Evolutionary conservation across 1,140 invertebrate genomes (phyloP).

Genomic region (Atopsyche davidsoni): DNA sequence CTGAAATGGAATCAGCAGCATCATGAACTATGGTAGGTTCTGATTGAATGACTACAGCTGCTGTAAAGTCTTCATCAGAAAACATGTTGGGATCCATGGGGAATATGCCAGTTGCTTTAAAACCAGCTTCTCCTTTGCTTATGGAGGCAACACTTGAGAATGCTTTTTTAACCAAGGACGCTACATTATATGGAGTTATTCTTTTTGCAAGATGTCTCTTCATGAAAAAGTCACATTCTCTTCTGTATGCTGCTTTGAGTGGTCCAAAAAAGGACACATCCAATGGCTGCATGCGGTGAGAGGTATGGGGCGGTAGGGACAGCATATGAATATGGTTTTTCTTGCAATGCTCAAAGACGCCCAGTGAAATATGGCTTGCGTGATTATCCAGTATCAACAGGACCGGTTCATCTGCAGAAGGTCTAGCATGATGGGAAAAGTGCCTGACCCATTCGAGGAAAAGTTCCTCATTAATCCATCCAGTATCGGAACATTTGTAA

Average conservation of each 20-base stretch:
- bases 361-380: conserved; percentile 35
- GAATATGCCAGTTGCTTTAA: no score
- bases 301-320: conserved; percentile 44
- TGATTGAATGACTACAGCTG: no score
- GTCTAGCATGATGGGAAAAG: conserved; percentile 37
- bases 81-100: no score
- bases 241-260: conserved; percentile 38
- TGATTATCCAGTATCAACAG: conserved; percentile 40
- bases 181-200: no score
- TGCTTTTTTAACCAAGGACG: no score
- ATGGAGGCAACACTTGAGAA: no score
- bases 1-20: no score
- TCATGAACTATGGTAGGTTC: no score
- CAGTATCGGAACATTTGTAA: conserved; percentile 32
- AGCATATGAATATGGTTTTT: conserved; percentile 38
- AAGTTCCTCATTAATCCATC: conserved; percentile 34
- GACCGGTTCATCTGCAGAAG: conserved; percentile 32
- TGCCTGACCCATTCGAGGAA: conserved; percentile 40
- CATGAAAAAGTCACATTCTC: conserved; percentile 30
- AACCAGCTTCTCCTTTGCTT: no score
- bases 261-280: conserved; percentile 42
- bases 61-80: no score
- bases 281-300: conserved; percentile 45
- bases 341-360: conserved; percentile 34
- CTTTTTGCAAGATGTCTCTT: no score